These are phyloP conservation scores for Gymnarchus niloticus DNA, from an alignment of 2,113 vertebrate genomes.

Conservation along the genomic window DNA sequence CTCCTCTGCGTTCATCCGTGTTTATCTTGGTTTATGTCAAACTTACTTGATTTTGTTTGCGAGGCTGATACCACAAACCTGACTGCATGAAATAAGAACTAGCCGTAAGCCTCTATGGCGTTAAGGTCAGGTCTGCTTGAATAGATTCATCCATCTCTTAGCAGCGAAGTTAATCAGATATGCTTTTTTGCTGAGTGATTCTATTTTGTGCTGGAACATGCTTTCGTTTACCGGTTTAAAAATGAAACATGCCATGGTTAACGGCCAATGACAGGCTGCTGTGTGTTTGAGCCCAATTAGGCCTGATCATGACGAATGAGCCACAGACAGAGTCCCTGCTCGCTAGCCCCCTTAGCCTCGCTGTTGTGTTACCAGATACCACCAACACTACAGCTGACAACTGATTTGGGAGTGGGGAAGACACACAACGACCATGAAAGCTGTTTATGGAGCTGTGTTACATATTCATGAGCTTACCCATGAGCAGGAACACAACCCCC, in stretches of 20 bases:
- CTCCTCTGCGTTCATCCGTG: too few species aligned
- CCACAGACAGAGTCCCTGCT: neutral
- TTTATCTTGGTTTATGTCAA: neutral
- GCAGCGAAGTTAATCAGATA: neutral
- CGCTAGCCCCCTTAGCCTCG: neutral
- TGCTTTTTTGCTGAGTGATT: neutral
- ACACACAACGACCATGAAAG: conserved; percentile 7
- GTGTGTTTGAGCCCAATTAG: conserved; percentile 18
- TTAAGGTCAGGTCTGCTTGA: neutral
- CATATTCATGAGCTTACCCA: conserved; percentile 14
- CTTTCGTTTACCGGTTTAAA: neutral
- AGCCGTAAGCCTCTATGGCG: too few species aligned
- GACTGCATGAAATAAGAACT: too few species aligned
- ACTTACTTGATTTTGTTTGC: too few species aligned
- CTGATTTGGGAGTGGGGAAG: conserved; percentile 9
- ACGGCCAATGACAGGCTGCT: conserved; percentile 3
- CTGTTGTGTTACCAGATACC: neutral
- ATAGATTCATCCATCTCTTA: neutral
- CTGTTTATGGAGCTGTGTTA: neutral
- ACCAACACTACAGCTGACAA: neutral
- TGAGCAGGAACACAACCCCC: neutral
- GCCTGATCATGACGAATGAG: conserved; percentile 26
- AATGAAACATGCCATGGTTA: neutral
- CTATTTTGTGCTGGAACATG: neutral
- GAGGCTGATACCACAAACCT: too few species aligned